Base-by-base conservation (phyloP, 2,113 vertebrate species). In the Catharus fuscescens region DNA sequence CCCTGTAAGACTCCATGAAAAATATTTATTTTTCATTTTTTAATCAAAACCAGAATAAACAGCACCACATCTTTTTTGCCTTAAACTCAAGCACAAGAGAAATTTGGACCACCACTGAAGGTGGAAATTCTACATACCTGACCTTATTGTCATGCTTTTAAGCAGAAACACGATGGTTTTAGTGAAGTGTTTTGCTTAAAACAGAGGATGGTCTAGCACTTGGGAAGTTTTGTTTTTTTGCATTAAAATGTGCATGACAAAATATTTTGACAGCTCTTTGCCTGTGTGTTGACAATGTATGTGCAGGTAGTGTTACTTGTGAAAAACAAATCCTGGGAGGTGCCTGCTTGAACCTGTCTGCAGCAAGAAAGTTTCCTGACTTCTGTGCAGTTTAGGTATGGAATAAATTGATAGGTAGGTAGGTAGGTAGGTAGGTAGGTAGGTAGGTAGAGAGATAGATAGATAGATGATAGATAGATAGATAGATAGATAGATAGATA, bases 21-120 rank as follows among this genome's bases (percentile, higher is more conserved):
- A 95, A 95, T 90, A 88, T 86, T 96, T 94, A 38, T 60, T 94
- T 89, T 92, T 82, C 28, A 32, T 76, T 73, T 93, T 94, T 91
- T 40, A 94, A 94, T 76, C 44, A 29, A 86, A 40, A 83, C 29
- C 70, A 91, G 45, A 76, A 93, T 91, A 92, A 96, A 81, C 26
- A 91, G 45, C 28, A 86, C 66, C 38, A 91, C 80, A 91, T 96
- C 38, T 81, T 76, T 84, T 97, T 93, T 65, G 38, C 70, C 71
- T 89, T 93, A 62, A 82, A 82, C 36, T 81, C 21, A 64, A 57
- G 26, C 32, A 11, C 2, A 28, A 91, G 69, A 88, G 66, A 95
- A 92, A 96, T 80, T 82, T 94, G 53, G 89, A 94, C 32, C 72
- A 77, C 24, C 32, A 65, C 24, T 21, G 56, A 93, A 90, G 70